Base-by-base conservation (phyloP, 2,797 vertebrate genomes). In the Anolis apletophallus region DNA sequence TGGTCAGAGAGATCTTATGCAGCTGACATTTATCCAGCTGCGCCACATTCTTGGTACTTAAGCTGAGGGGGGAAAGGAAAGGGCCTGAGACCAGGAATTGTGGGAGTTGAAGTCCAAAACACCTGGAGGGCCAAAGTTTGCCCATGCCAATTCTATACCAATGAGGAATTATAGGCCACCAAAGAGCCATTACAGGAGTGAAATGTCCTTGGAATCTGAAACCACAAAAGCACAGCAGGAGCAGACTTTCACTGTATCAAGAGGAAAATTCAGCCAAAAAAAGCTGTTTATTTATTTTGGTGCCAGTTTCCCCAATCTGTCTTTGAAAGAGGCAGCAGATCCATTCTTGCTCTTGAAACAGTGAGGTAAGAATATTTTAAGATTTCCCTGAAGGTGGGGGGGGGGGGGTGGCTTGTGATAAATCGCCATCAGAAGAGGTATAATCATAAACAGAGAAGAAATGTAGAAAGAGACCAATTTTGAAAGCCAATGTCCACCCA, bases 261-360 rank as follows among this genome's bases (percentile, higher is more conserved):
- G 40, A 59, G 40, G 5, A 29, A 73, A 68, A 29, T 8, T 67
- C n/a, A 79, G n/a, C 23, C 23, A 64, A 29, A 29, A 64, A 64
- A 64, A 12, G 57, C 8, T 11, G 19, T 36, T 52, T 3, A 17
- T 10, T 64, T 76, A 17, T 34, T 32, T 54, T 67, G 17, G 72
- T 23, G 26, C 72, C n/a, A n/a, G 26, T 46, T 86, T 68, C 46
- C 26, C 57, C n/a, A n/a, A 21, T 14, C 19, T 19, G 69, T 50
- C 11, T 52, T 79, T 85, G n/a, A 85, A 75, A 80, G 73, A 69
- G 40, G 71, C 73, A 59, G 73, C 36, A 34, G 52, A 5, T 74
- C 17, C n/a, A n/a, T 64, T 80, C 32, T 68, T 21, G 1, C 54
- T 59, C 19, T 1, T 82, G 59, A 69, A 64, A 34, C 9, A 74